Evolutionary conservation across 2,797 vertebrate genomes (phyloP).

Genomic region (Anabacerthia variegaticeps): DNA sequence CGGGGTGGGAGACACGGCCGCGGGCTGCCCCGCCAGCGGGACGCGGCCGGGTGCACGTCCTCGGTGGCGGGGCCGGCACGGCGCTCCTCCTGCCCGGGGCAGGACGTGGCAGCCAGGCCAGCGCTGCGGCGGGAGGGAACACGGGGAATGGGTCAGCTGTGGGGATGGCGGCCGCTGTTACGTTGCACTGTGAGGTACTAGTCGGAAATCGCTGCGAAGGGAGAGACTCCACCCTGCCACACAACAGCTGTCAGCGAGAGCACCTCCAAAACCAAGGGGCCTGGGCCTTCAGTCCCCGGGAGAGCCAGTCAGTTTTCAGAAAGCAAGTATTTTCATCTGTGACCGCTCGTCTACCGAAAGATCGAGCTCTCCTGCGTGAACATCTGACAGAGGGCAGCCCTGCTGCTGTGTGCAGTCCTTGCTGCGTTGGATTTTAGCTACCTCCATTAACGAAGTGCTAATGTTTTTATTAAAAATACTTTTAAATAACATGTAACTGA

Average conservation of each 20-base stretch:
- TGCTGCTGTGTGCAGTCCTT: not conserved
- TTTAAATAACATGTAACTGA: not conserved
- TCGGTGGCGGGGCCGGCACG: not conserved
- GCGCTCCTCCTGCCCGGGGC: not conserved
- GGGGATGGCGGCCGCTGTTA: not conserved
- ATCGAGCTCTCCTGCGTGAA: fast-evolving
- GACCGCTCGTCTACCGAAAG: fast-evolving
- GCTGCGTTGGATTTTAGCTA: not conserved
- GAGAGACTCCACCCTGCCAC: not conserved
- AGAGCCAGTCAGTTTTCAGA: not conserved
- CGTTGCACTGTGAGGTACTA: fast-evolving
- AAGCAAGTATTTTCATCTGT: not conserved
- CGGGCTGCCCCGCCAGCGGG: not conserved
- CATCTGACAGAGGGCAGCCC: not conserved
- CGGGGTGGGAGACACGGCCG: not conserved
- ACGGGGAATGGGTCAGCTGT: not conserved
- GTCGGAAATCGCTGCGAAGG: not conserved
- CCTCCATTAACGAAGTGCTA: not conserved
- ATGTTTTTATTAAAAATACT: not conserved
- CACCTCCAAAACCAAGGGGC: not conserved
- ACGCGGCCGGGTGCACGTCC: not conserved
- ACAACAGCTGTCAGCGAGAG: not conserved
- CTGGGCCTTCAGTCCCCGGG: not conserved
- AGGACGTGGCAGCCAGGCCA: not conserved
- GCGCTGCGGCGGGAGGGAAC: not conserved